These are phyloP conservation scores for Propithecus deckenii DNA, from an alignment of 2,797 vertebrate genomes.

Conservation along the genomic window DNA sequence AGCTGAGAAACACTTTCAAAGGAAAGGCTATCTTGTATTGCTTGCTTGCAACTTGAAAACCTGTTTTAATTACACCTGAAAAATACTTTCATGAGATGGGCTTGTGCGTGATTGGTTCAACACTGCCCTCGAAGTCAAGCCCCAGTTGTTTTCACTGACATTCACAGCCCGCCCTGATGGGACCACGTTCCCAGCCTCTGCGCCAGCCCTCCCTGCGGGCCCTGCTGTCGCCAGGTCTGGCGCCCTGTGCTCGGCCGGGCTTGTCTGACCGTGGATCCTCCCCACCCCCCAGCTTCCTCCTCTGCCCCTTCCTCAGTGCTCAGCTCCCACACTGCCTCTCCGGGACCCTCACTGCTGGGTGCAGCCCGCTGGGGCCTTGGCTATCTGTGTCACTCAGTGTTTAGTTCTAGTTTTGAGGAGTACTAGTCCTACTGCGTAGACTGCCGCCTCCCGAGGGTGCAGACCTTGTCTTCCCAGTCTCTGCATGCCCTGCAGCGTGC, in stretches of 20 bases:
- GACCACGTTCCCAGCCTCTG: not conserved
- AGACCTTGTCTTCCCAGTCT: not conserved
- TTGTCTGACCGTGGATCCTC: not conserved
- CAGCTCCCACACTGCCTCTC: not conserved
- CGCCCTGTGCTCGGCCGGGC: rapidly evolving
- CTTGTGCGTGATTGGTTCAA: not conserved
- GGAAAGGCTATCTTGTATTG: constrained; percentile 19
- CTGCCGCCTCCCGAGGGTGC: too few relatives aligned
- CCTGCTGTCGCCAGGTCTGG: not conserved
- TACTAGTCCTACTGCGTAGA: not conserved
- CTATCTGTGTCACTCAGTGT: not conserved
- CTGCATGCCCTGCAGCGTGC: rapidly evolving
- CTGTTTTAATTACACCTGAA: constrained; percentile 13
- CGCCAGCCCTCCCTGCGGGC: not conserved
- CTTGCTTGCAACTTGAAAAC: constrained; percentile 41
- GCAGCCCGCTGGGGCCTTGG: not conserved
- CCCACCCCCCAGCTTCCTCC: not conserved
- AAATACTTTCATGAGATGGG: not conserved
- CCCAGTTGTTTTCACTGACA: not conserved
- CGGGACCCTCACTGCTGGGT: not conserved
- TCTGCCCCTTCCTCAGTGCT: not conserved
- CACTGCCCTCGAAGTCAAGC: not conserved
- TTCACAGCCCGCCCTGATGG: not conserved
- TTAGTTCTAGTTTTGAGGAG: not conserved
- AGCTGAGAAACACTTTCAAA: not conserved